Evolutionary conservation across 2,888 invertebrate species (phyloP), one percentile per base, ranked within the genome.

Genomic region (Epinotia ramella): DNA sequence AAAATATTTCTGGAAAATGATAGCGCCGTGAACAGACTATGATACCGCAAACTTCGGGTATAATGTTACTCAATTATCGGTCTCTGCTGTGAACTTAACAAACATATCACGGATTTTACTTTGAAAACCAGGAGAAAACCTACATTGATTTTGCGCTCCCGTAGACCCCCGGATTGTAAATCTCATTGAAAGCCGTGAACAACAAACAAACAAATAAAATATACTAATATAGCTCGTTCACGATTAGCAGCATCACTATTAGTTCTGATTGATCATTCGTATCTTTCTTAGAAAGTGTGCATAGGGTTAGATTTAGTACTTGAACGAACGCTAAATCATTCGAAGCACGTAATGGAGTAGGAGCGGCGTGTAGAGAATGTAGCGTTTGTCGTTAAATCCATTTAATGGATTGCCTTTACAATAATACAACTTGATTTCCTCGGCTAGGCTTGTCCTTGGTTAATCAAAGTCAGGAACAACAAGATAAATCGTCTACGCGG

Each of bases 291-390:
- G 65, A 65, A 65, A 65, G 65, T 56, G 28, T n/a, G 56, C 9
- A 0, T 49, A 49, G n/a, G 44, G 44, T 44, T 24, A 68, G 57
- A 59, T 68, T 68, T 44, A 68, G 57, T 68, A 7, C 20, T 44
- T 20, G 24, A 20, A 7, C 9, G 12, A 44, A n/a, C 44, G 40
- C 40, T 68, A 59, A 59, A 68, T 56, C 68, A 66, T 53, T 66
- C 66, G n/a, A 28, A 11, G 5, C 33, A 53, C 33, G 53, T 66
- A 53, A 66, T 28, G 20, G 46, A 40, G 49, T n/a, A 65, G 28
- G n/a, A 64, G 65, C 66, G 20, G 11, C 20, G 53, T 53, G 66
- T 33, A 53, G 65, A 9, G 33, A 66, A 53, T 18, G 53, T 66
- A 53, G 53, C 28, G 49, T 49, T 24, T 28, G 65, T n/a, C 9